Evolutionary conservation across 2,113 vertebrate species (phyloP).

Genomic region (Ursus arctos): DNA sequence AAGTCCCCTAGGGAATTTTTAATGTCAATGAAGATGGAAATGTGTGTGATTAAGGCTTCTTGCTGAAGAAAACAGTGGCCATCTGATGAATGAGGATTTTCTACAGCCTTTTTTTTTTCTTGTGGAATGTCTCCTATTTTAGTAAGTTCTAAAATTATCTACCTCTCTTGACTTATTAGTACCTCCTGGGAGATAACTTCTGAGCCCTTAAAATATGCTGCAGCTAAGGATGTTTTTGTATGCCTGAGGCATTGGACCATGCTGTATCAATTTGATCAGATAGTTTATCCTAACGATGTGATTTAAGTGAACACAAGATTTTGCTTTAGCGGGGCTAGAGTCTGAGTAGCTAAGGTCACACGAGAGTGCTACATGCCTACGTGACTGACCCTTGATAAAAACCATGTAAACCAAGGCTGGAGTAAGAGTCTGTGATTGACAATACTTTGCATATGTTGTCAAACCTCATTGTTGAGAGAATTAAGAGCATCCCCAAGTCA

Average conservation of each 20-base stretch:
- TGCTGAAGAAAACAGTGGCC: not conserved
- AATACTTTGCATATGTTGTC: not conserved
- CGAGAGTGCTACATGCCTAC: not conserved
- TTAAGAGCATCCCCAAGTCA: rapidly evolving
- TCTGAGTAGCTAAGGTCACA: not conserved
- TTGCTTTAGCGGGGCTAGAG: not conserved
- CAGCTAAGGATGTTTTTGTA: not conserved
- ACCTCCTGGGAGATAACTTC: not conserved
- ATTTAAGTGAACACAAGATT: not conserved
- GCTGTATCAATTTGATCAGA: not conserved
- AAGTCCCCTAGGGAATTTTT: not conserved
- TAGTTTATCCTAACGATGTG: not conserved
- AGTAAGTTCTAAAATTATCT: not conserved
- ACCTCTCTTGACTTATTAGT: not conserved
- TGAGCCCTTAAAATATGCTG: not conserved
- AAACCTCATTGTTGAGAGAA: not conserved
- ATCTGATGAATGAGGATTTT: not conserved
- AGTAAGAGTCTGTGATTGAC: not conserved
- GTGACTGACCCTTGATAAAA: not conserved
- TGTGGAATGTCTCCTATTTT: not conserved
- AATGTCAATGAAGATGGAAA: not conserved
- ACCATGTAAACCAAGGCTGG: not conserved
- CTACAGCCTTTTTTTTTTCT: not conserved
- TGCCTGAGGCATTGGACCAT: not conserved
- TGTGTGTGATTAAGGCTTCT: not conserved